Evolutionary conservation across 2,113 vertebrate genomes (phyloP), one percentile per base, ranked within the genome.

Genomic region (Pteropus alecto): DNA sequence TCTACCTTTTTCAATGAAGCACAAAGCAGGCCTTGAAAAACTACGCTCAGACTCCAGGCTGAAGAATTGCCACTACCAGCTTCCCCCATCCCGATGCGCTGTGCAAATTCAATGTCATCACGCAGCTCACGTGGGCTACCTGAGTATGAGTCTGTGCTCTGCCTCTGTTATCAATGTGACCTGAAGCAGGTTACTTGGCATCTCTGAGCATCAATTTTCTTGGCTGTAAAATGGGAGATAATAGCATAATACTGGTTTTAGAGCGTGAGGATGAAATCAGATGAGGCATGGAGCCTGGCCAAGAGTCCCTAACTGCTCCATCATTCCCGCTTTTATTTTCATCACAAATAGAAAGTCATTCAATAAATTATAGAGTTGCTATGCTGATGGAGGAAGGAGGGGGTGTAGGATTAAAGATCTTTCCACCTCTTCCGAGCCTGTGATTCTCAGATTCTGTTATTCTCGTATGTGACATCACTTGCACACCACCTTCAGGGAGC

Each of bases 71-170:
- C 4, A 9, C 13, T 6, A 10, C 33, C 35, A 9, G 41, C 16
- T 46, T 30, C 14, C 5, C 22, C 26, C 1, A 4, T 2, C 19
- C 15, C 11, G 26, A 0, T 0, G 21, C 26, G 11, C 67, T 30
- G 0, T n/a, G 90, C 1, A 28, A 35, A 14, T 68, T 70, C 26
- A 87, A 1, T 12, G 22, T 38, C 22, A 35, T n/a, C 79, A 24
- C 0, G 11, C 28, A 19, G 12, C 58, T 76, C 7, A 3, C n/a
- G 7, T 19, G 8, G 70, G 16, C 58, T 43, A 2, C 18, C 73
- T 63, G 87, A 13, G 7, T 65, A 43, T 41, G 70, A 83, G n/a
- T 38, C 82, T 61, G 3, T 70, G 73, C 19, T 61, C n/a, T 90
- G 15, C 30, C 3, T 13, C 21, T 68, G 14, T n/a, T 30, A 54